Evolutionary conservation across 2,113 vertebrate species (phyloP), one percentile per base, ranked within the genome.

Genomic region (Halcyon malimbica): DNA sequence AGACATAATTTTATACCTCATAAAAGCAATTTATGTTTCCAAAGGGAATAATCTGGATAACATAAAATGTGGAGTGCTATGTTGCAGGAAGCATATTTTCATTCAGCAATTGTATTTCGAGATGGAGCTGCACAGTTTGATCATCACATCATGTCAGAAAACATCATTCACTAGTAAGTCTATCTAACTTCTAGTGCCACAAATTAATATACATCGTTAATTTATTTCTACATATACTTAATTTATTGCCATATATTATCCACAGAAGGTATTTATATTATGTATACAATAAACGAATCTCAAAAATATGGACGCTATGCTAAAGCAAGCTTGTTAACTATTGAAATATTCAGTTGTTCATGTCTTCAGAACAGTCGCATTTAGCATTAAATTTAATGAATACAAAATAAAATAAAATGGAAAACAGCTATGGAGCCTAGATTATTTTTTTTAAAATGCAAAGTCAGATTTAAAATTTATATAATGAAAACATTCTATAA

Each of bases 21-120:
- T 98, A 98, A 98, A 98, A 98, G 97, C 98, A 98, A 98, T 98
- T 98, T 98, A 98, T 98, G 98, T 95, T 98, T 98, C 98, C 98
- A 98, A 98, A 97, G 98, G 98, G 98, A 98, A 98, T 98, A 98
- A 98, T 98, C 96, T 98, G 98, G 97, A 94, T 98, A 98, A 97
- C 97, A 98, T 98, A 98, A 98, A 98, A 98, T 97, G 98, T 98
- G 95, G 97, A 98, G 97, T 97, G 97, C 95, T 98, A 95, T 95
- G 97, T 97, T 98, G 97, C 95, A 90, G 96, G 98, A 98, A 98
- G 96, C 98, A 98, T 97, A 98, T 98, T 98, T 98, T 98, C 97
- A 97, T 98, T 98, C 98, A 97, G 97, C 97, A 98, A 98, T 96
- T 98, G 98, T 98, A 98, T 97, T 97, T 97, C 35, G 78, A 98